Evolutionary conservation across 2,113 vertebrate species (phyloP).

Genomic region (Pimephales promelas): DNA sequence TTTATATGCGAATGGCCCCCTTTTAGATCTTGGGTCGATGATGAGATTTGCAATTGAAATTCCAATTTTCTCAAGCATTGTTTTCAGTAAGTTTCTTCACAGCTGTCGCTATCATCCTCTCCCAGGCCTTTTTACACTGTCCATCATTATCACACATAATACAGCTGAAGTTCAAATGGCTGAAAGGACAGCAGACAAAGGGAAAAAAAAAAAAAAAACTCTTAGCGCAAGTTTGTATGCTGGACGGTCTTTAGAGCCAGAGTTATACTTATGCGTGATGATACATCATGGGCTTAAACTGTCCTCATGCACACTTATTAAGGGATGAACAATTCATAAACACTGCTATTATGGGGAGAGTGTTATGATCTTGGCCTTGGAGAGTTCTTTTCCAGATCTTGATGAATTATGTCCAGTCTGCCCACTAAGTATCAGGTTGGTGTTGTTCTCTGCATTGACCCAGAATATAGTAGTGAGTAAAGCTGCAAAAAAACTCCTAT

Average conservation of each 20-base stretch:
- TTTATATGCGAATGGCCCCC: slow-evolving; percentile 36
- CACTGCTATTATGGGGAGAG: slow-evolving; percentile 55
- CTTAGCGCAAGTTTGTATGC: not conserved
- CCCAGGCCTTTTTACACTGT: slow-evolving; percentile 14
- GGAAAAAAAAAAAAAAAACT: not conserved
- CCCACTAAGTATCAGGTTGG: slow-evolving; percentile 37
- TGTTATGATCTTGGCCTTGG: slow-evolving; percentile 47
- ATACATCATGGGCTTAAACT: slow-evolving; percentile 41
- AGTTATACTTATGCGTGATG: slow-evolving; percentile 38
- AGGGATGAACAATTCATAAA: slow-evolving; percentile 59
- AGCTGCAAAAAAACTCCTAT: slow-evolving; percentile 12
- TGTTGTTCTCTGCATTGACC: slow-evolving; percentile 21
- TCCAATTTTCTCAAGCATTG: slow-evolving; percentile 52
- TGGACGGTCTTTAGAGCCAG: not conserved
- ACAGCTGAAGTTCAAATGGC: not conserved
- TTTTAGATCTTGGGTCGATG: slow-evolving; percentile 56
- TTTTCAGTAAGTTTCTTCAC: slow-evolving; percentile 26
- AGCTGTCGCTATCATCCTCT: slow-evolving; percentile 31
- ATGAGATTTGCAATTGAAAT: slow-evolving; percentile 53
- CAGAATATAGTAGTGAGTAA: slow-evolving; percentile 19
- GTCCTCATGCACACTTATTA: slow-evolving; percentile 38
- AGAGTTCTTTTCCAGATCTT: slow-evolving; percentile 43
- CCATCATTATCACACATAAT: not conserved
- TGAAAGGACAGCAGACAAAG: slow-evolving; percentile 20
- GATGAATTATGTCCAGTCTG: slow-evolving; percentile 42